Evolutionary conservation across 2,797 vertebrate genomes (phyloP), one percentile per base, ranked within the genome.

Genomic region (Florisuga fusca): DNA sequence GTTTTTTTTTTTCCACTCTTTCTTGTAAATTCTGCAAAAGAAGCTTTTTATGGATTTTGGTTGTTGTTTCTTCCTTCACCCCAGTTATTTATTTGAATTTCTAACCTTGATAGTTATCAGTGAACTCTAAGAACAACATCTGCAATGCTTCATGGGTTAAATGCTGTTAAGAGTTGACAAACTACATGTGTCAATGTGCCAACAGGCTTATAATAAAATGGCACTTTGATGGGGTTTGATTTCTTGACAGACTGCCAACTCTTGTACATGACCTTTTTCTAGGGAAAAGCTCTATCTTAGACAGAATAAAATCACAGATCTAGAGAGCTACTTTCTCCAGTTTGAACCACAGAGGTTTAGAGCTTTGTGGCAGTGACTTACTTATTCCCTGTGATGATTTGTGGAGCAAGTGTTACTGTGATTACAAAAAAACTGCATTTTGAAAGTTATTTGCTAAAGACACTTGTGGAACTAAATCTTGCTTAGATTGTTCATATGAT

Each of bases 31-130:
- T n/a, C n/a, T n/a, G n/a, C n/a, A n/a, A 43, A 15, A 45, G 7
- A 15, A 57, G 1, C 1, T 7, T 41, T 38, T 51, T 51, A 21
- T 25, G 54, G 29, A 25, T 23, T 59, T 33, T 1, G 8, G 36
- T 50, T 33, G 27, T 16, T 41, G 1, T 46, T n/a, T 12, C 2
- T 5, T 2, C 4, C 7, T 12, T 16, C 2, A n/a, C 1, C 7
- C 19, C 12, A 17, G 11, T 45, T 4, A 8, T 18, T 34, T 69
- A 27, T 50, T 64, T 79, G 27, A 75, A 53, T 31, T 45, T 9
- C 43, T 75, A 67, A 67, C 34, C 33, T 36, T 63, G 48, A 38
- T 27, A 41, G 18, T 85, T 54, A 45, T 38, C 20, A 62, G 45
- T 55, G 36, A 27, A 41, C 26, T 80, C 33, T n/a, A 71, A 58